Evolutionary conservation across 2,888 invertebrate genomes (phyloP).

Genomic region (Drosophila subsilvestris): DNA sequence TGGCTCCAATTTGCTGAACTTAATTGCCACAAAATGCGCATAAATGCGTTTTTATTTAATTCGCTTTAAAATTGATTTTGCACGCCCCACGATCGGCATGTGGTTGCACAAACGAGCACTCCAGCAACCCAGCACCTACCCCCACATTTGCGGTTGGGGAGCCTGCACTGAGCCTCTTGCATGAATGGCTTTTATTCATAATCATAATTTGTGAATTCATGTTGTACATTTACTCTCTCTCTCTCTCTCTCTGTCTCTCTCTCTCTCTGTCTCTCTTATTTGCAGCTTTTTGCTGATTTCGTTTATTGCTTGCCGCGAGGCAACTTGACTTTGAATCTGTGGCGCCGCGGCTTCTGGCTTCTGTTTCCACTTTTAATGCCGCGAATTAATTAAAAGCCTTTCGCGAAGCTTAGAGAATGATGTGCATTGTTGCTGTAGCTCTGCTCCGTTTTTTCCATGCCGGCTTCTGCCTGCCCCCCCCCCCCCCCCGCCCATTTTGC

Average conservation of each 20-base stretch:
- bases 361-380: conserved; percentile 41
- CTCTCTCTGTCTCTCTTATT: conserved; percentile 8
- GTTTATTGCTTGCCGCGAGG: conserved; percentile 36
- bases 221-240: conserved; percentile 34
- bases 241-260: background rate
- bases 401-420: conserved; percentile 55
- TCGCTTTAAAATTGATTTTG: conserved; percentile 72
- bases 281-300: conserved; percentile 33
- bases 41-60: conserved; percentile 73
- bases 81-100: conserved; percentile 51
- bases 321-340: conserved; percentile 70
- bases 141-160: conserved; percentile 38
- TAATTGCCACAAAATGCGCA: conserved; percentile 70
- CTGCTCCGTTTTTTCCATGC: background rate
- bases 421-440: conserved; percentile 52
- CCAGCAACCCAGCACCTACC: conserved; percentile 31
- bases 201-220: conserved; percentile 49
- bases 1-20: conserved; percentile 52
- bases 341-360: conserved; percentile 18
- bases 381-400: conserved; percentile 74
- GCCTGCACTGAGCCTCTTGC: conserved; percentile 50
- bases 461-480: conserved; percentile 32
- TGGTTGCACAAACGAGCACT: conserved; percentile 47
- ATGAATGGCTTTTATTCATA: conserved; percentile 76
- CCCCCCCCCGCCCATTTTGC: conserved; percentile 44